Evolutionary conservation across 2,797 vertebrate genomes (phyloP), one percentile per base, ranked within the genome.

Genomic region (Intellagama lesueurii): DNA sequence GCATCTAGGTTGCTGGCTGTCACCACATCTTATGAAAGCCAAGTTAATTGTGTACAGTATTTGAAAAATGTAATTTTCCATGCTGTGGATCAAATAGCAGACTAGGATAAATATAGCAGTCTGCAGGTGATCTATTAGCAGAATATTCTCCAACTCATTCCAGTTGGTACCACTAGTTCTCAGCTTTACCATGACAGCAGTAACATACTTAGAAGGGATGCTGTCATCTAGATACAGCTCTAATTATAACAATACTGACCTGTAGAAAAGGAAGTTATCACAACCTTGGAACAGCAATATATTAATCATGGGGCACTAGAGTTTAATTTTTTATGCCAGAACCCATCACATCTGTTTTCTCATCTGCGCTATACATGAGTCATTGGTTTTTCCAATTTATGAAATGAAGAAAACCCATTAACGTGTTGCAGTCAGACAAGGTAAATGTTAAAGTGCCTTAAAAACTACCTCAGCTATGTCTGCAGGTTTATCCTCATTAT

Each of bases 391-490:
- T 89, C 81, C 91, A 68, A 91, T 92, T 90, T 93, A 87, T 90
- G 35, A 94, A 93, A 92, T 92, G 73, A 95, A 90, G 49, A 91
- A 94, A 94, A 90, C 30, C 1, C 44, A 86, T 91, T 91, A 88
- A 68, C 87, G 28, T 72, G 89, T 83, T 93, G 19, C 76, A 90
- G 60, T 90, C 19, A 93, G n/a, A 86, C 40, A 82, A 92, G 8
- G 47, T 82, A 90, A 89, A 78, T 60, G 12, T 72, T 89, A 56
- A 73, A 88, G 12, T 83, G 16, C 30, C 47, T 92, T 92, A 88
- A 94, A 94, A 90, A 66, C 5, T 0, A 9, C 64, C 66, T 93
- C 32, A 86, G 82, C 77, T 92, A 76, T 32, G 90, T 93, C 35
- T 60, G 30, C 17, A 79, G 14, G 49, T 66, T 93, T 87, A 92